Conservation (phyloP, 2,888 invertebrate species). For the Lasioglossum villosulum region DNA sequence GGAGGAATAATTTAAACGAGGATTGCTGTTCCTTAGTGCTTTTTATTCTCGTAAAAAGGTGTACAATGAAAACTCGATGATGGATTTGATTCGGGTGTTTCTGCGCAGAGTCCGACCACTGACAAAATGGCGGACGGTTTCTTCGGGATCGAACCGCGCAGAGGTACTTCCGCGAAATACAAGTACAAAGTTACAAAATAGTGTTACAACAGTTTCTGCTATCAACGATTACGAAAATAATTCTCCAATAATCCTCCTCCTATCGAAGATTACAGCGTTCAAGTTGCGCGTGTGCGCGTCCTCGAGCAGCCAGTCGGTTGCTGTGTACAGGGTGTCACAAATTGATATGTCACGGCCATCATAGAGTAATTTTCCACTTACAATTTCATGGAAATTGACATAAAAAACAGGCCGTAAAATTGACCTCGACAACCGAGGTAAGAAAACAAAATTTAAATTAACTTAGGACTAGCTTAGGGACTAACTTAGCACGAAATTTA, state of each 20-base stretch:
- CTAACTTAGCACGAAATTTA: too few species aligned
- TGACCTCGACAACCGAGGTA: too few species aligned
- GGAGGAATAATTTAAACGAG: not conserved
- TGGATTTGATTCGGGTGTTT: not conserved
- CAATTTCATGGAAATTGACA: too few species aligned
- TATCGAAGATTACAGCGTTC: constrained; percentile 7
- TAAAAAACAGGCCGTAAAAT: too few species aligned
- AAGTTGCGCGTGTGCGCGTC: not conserved
- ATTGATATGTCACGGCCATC: too few species aligned
- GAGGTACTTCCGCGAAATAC: not conserved
- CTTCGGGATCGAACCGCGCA: not conserved
- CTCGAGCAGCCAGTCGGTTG: not conserved
- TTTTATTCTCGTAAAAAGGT: not conserved
- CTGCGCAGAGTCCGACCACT: not conserved
- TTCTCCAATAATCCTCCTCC: not conserved
- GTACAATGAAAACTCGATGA: not conserved
- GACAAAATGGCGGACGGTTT: not conserved
- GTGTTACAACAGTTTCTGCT: not conserved
- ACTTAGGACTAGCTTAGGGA: too few species aligned
- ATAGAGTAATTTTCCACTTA: too few species aligned
- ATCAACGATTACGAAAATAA: constrained; percentile 30
- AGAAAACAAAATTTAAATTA: too few species aligned
- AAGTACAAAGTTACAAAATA: not conserved
- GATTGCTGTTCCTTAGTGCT: not conserved
- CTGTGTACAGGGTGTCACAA: too few species aligned